Evolutionary conservation across 1,140 invertebrate species (phyloP), one percentile per base, ranked within the genome.

Genomic region (Cotesia glomerata): DNA sequence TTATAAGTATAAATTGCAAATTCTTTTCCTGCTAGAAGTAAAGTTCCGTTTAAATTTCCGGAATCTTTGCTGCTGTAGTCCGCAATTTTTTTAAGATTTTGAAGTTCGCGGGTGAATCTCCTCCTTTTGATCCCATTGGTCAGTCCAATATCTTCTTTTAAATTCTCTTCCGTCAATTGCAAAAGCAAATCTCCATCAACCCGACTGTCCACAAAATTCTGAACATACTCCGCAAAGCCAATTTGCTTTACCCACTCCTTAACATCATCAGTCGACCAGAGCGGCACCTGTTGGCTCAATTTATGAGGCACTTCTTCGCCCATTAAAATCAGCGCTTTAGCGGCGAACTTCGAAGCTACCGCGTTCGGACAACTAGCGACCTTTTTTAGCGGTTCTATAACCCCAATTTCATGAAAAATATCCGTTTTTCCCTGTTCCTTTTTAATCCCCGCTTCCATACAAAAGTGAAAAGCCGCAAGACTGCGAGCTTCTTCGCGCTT

Each of bases 401-500:
- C 97, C 62, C 95, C 95, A 74, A 99, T 99, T 84, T 97, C 96
- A 66, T 92, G 90, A 82, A 99, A 99, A 78, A 98, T 94, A 84
- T 96, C 93, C 0, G 96, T 95, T 74, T 98, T 97, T 11, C 96
- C 95, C 86, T 99, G 98, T 77, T 96, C 93, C 78, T 97, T 94
- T 81, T 99, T 99, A 49, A 99, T 99, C 9, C 95, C 95, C 2
- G 98, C 98, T 86, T 99, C 98, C 96, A 99, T 98, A 80, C 97
- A 98, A 84, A 99, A 99, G 84, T 99, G 98, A 85, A 99, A 99
- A 34, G 98, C 97, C 0, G 98, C 98, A 66, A 99, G 85, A 81
- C 98, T 98, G 75, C 97, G 91, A 0, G 98, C 97, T 85, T 99
- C 98, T 81, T 98, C 95, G 67, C 97, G 88, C 83, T 98, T 96